Evolutionary conservation across 2,888 invertebrate genomes (phyloP), one percentile per base, ranked within the genome.

Genomic region (Luperina testacea): DNA sequence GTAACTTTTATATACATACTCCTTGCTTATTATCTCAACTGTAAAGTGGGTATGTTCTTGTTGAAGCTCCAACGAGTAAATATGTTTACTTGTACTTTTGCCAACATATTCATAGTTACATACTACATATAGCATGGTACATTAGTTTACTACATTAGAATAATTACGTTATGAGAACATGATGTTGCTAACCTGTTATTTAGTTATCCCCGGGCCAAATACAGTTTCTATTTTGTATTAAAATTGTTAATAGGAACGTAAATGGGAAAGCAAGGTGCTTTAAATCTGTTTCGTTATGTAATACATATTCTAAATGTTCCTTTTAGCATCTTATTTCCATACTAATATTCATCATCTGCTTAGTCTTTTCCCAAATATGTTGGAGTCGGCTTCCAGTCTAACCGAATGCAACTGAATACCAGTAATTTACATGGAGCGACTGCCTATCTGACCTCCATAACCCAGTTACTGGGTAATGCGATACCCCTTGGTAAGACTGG

Each of bases 101-200:
- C 27, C 17, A 59, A 67, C 53, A 67, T 70, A 17, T 11, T 20
- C 32, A 57, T 72, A 80, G 64, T 64, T 48, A 38, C 2, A 13
- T 71, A 64, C 4, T 51, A 82, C 13, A 70, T n/a, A 27, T n/a
- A 27, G 15, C 17, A 67, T 20, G 24, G 3, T 57, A 67, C 42
- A 75, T 51, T 64, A 67, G 20, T 64, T 69, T n/a, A 69, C 32
- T 32, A 67, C 61, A 77, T 67, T 57, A 27, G 7, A 42, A 72
- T 83, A 68, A 72, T 82, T 73, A 73, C 24, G 53, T 78, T 38
- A 61, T 27, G 68, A 68, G 75, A 75, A 63, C 24, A 48, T 81
- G 53, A 81, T 75, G 17, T 38, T 72, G 8, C 7, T 45, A 57
- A 61, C 69, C 4, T 69, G 69, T 70, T 61, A 72, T 27, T 72